Percentiles rank a stretch among this genome's conserved stretches.
These are phyloP conservation scores for Cryptomyrus ogoouensis DNA, from an alignment of 2,113 vertebrate genomes.

Conservation along the genomic window DNA sequence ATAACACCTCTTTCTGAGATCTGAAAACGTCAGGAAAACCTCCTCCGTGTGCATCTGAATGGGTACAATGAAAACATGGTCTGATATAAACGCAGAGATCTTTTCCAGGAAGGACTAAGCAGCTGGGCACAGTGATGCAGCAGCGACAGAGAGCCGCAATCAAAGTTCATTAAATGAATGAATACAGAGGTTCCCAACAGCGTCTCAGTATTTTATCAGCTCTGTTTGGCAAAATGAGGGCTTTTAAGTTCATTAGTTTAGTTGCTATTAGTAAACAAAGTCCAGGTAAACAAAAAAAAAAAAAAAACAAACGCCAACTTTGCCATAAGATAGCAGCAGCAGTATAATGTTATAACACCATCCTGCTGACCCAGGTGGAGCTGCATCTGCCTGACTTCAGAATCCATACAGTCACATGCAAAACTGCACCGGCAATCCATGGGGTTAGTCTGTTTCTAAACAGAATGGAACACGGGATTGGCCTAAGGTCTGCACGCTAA, in stretches of 20 bases:
- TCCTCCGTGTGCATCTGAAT: no score
- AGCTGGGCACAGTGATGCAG: neutral
- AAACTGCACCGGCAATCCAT: neutral
- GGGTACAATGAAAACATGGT: neutral
- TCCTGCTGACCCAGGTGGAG: neutral
- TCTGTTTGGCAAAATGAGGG: neutral
- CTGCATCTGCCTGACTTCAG: neutral
- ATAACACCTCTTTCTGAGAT: neutral
- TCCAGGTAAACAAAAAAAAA: neutral
- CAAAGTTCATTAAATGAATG: neutral
- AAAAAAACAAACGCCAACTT: neutral
- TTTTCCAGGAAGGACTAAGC: neutral
- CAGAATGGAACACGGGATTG: conserved; percentile 5
- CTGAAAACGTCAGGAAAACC: neutral
- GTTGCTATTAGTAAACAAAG: neutral
- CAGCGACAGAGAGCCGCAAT: neutral
- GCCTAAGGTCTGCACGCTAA: neutral
- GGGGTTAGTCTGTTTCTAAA: neutral
- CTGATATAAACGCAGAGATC: neutral
- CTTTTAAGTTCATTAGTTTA: neutral
- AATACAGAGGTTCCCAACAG: neutral
- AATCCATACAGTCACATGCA: neutral
- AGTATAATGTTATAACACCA: neutral
- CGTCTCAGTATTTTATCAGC: neutral
- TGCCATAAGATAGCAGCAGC: neutral